phyloP scores from a whole-genome alignment of 2,888 invertebrate genomes.

The Aphodius sticticus region DNA sequence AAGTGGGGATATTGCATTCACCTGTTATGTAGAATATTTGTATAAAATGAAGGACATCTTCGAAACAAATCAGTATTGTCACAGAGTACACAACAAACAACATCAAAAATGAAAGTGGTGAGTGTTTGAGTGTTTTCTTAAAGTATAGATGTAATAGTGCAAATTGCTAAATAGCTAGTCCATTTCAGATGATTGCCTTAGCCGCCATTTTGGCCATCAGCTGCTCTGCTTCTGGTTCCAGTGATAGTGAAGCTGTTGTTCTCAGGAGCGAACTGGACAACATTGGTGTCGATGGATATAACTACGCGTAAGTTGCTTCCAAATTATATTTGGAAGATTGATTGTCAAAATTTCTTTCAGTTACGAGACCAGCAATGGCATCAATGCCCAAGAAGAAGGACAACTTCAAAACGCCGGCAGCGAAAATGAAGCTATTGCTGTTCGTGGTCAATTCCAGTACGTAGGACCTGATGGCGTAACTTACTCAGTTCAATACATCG shows the following conservation, averaged over 20 bases:
- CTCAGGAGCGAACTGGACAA: conserved; percentile 69
- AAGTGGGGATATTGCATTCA: neutral
- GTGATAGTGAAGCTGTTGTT: conserved; percentile 65
- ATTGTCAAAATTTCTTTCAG: conserved; percentile 53
- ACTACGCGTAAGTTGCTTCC: conserved; percentile 48
- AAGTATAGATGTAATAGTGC: neutral
- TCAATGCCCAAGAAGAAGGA: conserved; percentile 68
- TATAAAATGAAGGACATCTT: neutral
- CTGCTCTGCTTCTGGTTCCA: conserved; percentile 31
- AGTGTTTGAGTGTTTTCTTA: conserved; percentile 26
- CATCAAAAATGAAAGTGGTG: conserved; percentile 34
- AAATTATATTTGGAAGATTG: neutral
- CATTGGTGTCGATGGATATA: conserved; percentile 60
- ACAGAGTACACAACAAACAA: neutral
- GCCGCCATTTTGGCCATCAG: conserved; percentile 39
- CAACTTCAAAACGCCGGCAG: conserved; percentile 68
- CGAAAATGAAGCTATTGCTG: conserved; percentile 68
- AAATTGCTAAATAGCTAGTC: neutral
- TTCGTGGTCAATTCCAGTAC: conserved; percentile 70
- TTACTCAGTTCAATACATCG: conserved; percentile 69
- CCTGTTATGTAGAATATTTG: neutral
- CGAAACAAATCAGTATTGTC: neutral
- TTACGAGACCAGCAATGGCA: conserved; percentile 72
- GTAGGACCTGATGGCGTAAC: conserved; percentile 68
- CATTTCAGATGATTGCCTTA: conserved; percentile 43